Conservation (phyloP, 2,888 invertebrate genomes). For the Adela reaumurella region DNA sequence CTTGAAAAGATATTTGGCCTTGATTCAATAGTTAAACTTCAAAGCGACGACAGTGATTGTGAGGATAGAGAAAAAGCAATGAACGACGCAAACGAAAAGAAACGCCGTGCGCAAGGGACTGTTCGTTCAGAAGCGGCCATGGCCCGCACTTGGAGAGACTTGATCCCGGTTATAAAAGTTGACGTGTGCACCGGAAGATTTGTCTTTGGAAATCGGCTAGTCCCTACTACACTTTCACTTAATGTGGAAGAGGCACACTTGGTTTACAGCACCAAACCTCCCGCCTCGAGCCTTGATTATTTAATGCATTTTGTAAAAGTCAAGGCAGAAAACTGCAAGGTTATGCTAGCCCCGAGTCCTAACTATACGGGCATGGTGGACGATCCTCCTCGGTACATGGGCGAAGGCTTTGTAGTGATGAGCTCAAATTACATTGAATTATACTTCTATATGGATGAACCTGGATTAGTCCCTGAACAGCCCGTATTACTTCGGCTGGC, state of each 20-base stretch:
- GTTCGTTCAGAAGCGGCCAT: slow-evolving; percentile 76
- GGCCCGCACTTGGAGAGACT: slow-evolving; percentile 89
- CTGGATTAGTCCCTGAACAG: slow-evolving; percentile 87
- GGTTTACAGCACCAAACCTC: slow-evolving; percentile 92
- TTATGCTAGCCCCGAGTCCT: slow-evolving; percentile 93
- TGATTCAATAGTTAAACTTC: slow-evolving; percentile 71
- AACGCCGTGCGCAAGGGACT: slow-evolving; percentile 44
- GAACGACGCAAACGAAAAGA: slow-evolving; percentile 61
- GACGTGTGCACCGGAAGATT: slow-evolving; percentile 89
- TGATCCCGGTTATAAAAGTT: slow-evolving; percentile 94
- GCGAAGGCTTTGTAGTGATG: slow-evolving; percentile 95
- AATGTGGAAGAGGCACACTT: slow-evolving; percentile 93
- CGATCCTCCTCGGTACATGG: slow-evolving; percentile 94
- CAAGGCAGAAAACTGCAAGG: slow-evolving; percentile 92
- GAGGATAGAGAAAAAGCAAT: slow-evolving; percentile 56
- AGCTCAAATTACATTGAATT: slow-evolving; percentile 93
- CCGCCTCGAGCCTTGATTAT: slow-evolving; percentile 87
- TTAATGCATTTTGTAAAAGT: slow-evolving; percentile 96
- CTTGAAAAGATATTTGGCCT: slow-evolving; percentile 87
- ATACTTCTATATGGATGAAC: slow-evolving; percentile 97
- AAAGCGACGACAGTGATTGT: slow-evolving; percentile 51
- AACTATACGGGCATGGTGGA: slow-evolving; percentile 91
- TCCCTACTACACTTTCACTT: slow-evolving; percentile 89
- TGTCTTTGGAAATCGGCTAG: slow-evolving; percentile 91
- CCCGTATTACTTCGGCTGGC: slow-evolving; percentile 86